phyloP scores from a whole-genome alignment of 2,113 vertebrate species.

The Brachypodius melanocephalos region DNA sequence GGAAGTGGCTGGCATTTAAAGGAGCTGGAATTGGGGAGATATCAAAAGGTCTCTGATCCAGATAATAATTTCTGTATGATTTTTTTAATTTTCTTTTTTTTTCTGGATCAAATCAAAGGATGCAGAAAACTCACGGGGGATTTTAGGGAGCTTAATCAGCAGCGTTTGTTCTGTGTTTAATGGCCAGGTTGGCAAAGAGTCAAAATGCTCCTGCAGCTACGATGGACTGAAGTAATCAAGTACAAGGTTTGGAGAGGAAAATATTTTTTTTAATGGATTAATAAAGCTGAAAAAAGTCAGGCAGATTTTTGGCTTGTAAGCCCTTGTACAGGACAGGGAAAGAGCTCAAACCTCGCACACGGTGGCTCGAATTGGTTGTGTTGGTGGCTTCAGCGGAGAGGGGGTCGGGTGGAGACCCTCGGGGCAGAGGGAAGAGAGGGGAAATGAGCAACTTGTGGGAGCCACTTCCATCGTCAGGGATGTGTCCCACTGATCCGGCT shows the following conservation, averaged over 20 bases:
- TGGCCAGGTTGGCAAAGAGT: not conserved
- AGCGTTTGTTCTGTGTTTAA: accelerated
- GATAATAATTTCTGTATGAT: not conserved
- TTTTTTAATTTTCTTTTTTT: not conserved
- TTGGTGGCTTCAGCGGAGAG: not conserved
- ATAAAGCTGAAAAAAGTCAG: not conserved
- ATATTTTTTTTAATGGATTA: not conserved
- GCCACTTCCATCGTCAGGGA: accelerated
- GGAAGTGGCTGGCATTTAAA: not conserved
- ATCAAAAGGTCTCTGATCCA: not conserved
- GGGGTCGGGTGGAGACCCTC: accelerated
- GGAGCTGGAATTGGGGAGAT: accelerated
- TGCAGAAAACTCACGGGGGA: not conserved
- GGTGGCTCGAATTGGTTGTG: not conserved
- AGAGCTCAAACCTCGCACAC: not conserved
- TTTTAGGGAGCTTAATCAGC: not conserved
- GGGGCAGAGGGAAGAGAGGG: not conserved
- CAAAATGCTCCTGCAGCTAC: not conserved
- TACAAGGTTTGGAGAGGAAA: not conserved
- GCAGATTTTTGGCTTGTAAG: not conserved
- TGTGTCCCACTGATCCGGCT: accelerated
- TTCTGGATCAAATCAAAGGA: not conserved
- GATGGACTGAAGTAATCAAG: not conserved
- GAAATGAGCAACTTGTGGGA: accelerated
- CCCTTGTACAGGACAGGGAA: not conserved